These are phyloP conservation scores for Cygnus olor DNA, from an alignment of 2,797 vertebrate species.

Conservation along the genomic window DNA sequence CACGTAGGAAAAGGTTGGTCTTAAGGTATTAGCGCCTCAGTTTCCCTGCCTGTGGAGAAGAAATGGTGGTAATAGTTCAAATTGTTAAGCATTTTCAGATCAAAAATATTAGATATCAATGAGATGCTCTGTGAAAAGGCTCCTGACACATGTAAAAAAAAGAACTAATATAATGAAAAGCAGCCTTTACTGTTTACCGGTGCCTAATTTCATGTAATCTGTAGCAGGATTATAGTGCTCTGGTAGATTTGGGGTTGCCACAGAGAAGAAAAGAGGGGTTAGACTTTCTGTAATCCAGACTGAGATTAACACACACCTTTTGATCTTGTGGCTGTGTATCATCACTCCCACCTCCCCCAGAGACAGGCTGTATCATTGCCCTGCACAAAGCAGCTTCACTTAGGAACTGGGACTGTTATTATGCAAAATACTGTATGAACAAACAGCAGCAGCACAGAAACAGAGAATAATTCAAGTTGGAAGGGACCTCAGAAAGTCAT, in stretches of 20 bases:
- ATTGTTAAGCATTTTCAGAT: fast-evolving
- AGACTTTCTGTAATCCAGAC: not conserved
- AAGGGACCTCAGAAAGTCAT: not conserved
- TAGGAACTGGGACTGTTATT: not conserved
- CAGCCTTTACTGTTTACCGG: not conserved
- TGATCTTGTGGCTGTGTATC: not conserved
- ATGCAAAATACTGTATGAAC: not conserved
- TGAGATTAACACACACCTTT: not conserved
- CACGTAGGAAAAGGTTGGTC: not conserved
- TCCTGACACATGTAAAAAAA: not conserved
- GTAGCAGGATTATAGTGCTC: fast-evolving
- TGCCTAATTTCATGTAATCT: not conserved
- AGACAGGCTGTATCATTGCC: not conserved
- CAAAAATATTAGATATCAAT: not conserved
- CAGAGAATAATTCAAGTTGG: not conserved
- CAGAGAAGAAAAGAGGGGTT: not conserved
- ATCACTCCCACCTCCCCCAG: not conserved
- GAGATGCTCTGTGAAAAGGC: not conserved
- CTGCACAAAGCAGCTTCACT: not conserved
- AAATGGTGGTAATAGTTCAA: not conserved
- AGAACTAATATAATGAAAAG: not conserved
- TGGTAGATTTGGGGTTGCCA: not conserved
- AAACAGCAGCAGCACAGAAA: not conserved
- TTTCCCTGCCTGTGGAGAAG: not conserved
- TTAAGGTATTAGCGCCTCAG: not conserved